Evolutionary conservation across 2,113 vertebrate genomes (phyloP).

Genomic region (human): DNA sequence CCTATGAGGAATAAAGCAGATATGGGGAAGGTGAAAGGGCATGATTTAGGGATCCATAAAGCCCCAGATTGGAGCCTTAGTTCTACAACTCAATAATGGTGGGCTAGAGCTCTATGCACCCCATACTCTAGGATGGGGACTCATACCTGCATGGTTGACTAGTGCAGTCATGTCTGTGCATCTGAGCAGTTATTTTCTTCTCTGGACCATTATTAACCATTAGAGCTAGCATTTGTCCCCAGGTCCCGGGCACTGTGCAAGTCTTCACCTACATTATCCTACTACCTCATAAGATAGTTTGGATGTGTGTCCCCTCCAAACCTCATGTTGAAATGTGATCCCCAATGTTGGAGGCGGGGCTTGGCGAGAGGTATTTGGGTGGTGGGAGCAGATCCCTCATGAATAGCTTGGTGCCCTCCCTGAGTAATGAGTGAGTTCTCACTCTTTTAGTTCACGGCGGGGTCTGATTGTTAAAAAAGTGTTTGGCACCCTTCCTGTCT

Average conservation of each 20-base stretch:
- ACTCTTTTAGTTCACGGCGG: too few species aligned
- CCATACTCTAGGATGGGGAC: accelerated
- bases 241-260: background rate
- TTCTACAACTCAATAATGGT: background rate
- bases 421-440: too few species aligned
- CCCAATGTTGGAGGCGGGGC: too few species aligned
- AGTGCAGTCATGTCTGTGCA: background rate
- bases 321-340: too few species aligned
- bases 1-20: background rate
- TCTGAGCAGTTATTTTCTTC: background rate
- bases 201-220: background rate
- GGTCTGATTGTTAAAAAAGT: too few species aligned
- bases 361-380: too few species aligned
- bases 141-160: accelerated
- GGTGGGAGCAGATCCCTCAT: too few species aligned
- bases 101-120: background rate
- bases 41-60: background rate
- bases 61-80: background rate
- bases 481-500: too few species aligned
- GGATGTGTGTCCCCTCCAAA: background rate
- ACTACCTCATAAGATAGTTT: background rate
- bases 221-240: accelerated
- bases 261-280: background rate
- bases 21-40: background rate
- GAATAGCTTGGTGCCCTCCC: too few species aligned